Conservation (phyloP, 1,140 invertebrate species). For the Cyrtorhinus lividipennis region DNA sequence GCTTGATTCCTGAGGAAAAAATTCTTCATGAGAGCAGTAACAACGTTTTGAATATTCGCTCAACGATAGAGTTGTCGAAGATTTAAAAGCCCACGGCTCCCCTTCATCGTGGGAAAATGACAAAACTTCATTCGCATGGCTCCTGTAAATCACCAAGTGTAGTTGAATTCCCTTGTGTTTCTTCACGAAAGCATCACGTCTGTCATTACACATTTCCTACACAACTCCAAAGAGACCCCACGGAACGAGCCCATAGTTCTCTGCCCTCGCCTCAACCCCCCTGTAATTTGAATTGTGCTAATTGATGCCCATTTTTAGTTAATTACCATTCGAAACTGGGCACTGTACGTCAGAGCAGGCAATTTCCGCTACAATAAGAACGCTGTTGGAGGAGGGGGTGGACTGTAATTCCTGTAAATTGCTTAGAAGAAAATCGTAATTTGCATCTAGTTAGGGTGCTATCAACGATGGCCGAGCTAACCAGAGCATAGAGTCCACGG, state of each 20-base stretch:
- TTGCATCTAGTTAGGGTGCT: conserved; percentile 15
- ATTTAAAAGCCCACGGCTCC: no score
- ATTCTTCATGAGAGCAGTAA: no score
- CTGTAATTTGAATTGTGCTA: not conserved
- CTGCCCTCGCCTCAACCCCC: not conserved
- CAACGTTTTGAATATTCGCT: no score
- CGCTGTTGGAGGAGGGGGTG: not conserved
- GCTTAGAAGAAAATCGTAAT: conserved; percentile 15
- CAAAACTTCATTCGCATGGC: not conserved
- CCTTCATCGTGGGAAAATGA: not conserved
- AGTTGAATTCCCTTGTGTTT: not conserved
- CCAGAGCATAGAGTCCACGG: conserved; percentile 15
- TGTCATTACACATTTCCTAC: conserved; percentile 1
- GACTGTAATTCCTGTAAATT: conserved; percentile 7
- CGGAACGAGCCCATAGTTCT: conserved; percentile 3
- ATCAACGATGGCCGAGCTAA: not conserved
- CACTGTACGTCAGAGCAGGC: not conserved
- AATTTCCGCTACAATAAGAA: not conserved
- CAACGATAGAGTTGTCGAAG: no score
- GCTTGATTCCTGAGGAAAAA: no score
- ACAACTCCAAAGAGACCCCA: not conserved
- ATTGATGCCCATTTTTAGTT: not conserved
- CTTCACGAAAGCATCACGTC: not conserved
- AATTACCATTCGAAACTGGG: not conserved
- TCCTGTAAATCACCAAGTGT: not conserved